Percentiles rank a stretch among this genome's conserved stretches.
Conservation (phyloP, 2,888 invertebrate genomes). For the Chymomyza fuscimana region DNA sequence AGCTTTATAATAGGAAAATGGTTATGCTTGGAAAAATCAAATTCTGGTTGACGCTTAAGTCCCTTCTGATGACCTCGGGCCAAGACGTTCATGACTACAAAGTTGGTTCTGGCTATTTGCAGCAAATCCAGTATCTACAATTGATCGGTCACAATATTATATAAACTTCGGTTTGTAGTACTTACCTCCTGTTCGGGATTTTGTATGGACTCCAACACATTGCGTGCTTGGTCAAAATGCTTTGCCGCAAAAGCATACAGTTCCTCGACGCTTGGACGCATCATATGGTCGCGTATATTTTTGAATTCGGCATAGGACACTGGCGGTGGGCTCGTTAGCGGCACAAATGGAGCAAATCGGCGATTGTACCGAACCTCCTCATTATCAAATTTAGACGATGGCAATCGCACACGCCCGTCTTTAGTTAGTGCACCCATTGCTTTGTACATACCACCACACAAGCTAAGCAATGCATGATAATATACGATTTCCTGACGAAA, state of each 20-base stretch:
- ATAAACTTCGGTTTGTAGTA: background rate
- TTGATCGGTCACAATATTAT: background rate
- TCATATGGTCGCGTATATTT: constrained; percentile 87
- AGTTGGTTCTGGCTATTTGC: constrained; percentile 96
- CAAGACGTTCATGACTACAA: constrained; percentile 94
- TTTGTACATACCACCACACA: constrained; percentile 98
- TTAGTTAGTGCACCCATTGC: constrained; percentile 94
- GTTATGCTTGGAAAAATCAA: constrained; percentile 93
- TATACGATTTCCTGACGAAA: constrained; percentile 92
- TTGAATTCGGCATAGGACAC: constrained; percentile 94
- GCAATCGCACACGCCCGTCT: constrained; percentile 91
- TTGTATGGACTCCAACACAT: constrained; percentile 90
- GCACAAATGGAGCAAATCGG: constrained; percentile 93
- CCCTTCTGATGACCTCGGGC: constrained; percentile 96
- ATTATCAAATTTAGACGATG: constrained; percentile 93
- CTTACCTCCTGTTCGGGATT: constrained; percentile 89
- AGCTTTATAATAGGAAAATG: constrained; percentile 94
- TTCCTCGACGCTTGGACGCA: constrained; percentile 83
- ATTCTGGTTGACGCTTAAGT: constrained; percentile 90
- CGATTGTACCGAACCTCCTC: constrained; percentile 97
- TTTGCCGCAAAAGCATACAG: constrained; percentile 92
- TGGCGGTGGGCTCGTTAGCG: constrained; percentile 92
- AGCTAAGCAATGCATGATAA: constrained; percentile 94
- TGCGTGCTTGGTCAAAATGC: constrained; percentile 94
- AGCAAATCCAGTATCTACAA: constrained; percentile 88